Evolutionary conservation across 2,888 invertebrate genomes (phyloP), one percentile per base, ranked within the genome.

Genomic region (Steinernema carpocapsae): DNA sequence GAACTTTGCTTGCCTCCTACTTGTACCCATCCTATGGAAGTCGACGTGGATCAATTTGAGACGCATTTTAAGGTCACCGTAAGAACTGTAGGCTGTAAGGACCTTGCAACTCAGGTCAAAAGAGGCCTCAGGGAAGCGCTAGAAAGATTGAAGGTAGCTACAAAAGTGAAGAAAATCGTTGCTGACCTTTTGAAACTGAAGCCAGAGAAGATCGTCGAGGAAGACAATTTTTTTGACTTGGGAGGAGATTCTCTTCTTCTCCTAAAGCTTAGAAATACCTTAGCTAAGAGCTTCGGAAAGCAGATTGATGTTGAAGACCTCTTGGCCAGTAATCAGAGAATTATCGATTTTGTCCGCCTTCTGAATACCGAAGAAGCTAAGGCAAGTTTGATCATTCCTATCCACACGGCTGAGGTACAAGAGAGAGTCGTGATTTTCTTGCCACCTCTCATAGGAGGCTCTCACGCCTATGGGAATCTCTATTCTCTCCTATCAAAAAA

Each of bases 201-300:
- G 17, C 19, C 22, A 4, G 6, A 56, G 6, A 22, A 17, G 7
- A 19, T 70, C 12, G 59, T 7, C 17, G 74, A 56, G 10, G 10
- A 22, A 12, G 79, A 78, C 74, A 74, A 82, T 48, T 84, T 83
- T 70, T 81, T 81, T 46, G 71, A 76, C 0, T 32, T 76, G 26
- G 84, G 84, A 14, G 84, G 84, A 0, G 82, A 83, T 72, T 84
- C 84, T 22, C 77, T 84, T 0, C 77, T 79, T 51, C 75, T 83
- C 0, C 76, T 83, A 52, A 72, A 77, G 29, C 74, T 83, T 0
- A 70, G 77, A 10, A 74, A 79, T 29, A 59, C 70, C 12, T 72
- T 83, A 29, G 70, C 76, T 45, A 46, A 72, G 0, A 42, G 56
- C 37, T 73, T 79, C 10, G 72, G 42, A 59, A 43, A 43, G 17